Conservation (phyloP, 2,113 vertebrate genomes). For the Entomyzon cyanotis region DNA sequence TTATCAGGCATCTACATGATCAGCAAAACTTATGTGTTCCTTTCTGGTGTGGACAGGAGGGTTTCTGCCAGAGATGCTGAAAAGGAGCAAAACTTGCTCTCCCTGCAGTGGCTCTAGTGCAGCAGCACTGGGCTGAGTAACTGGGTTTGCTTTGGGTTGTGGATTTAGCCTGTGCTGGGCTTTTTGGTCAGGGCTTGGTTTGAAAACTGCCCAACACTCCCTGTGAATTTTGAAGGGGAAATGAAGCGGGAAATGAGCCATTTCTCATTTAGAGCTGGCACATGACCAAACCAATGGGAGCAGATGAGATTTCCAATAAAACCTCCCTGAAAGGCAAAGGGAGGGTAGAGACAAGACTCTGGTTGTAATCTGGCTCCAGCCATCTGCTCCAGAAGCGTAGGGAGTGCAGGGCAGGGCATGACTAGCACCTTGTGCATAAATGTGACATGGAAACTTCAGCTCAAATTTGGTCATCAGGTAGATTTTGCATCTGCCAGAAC, state of each 20-base stretch:
- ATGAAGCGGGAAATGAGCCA: conserved; percentile 33
- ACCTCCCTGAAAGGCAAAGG: conserved; percentile 11
- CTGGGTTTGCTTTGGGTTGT: neutral
- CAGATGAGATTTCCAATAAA: conserved; percentile 44
- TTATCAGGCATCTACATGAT: neutral
- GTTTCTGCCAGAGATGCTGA: neutral
- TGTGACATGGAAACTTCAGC: neutral
- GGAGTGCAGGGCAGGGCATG: neutral
- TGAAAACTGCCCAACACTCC: neutral
- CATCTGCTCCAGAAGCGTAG: neutral
- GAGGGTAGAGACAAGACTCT: neutral
- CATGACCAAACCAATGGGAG: neutral
- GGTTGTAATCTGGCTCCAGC: neutral
- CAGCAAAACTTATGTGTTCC: neutral
- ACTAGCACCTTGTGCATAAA: neutral
- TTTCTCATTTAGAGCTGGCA: conserved; percentile 47
- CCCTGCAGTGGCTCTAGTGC: neutral
- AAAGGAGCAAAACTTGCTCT: neutral
- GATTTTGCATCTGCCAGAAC: conserved; percentile 8
- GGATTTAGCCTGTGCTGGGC: neutral
- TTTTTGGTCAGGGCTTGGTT: neutral
- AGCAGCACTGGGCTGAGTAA: neutral
- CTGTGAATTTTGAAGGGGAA: conserved; percentile 15
- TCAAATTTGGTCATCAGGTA: neutral
- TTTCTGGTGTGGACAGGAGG: neutral